phyloP scores from a whole-genome alignment of 2,797 vertebrate genomes.

The Chromis chromis region DNA sequence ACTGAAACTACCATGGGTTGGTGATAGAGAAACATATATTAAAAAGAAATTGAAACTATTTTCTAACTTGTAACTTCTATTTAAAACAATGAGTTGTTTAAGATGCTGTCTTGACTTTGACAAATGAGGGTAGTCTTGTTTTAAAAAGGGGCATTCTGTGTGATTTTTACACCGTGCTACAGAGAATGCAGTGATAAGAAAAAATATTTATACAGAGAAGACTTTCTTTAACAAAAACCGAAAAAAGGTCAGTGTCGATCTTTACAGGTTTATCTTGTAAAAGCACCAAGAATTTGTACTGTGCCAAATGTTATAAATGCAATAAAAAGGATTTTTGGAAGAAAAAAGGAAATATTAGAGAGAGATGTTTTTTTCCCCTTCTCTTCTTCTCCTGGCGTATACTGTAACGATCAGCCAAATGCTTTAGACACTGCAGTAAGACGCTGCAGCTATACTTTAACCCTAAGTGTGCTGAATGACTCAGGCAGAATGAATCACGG shows the following conservation, averaged over 20 bases:
- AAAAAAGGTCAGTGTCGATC: constrained; percentile 87
- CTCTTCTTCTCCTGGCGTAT: constrained; percentile 76
- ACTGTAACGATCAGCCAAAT: constrained; percentile 85
- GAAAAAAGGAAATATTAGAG: constrained; percentile 76
- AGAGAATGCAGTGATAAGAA: constrained; percentile 86
- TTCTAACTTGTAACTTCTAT: constrained; percentile 98
- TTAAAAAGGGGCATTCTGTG: constrained; percentile 87
- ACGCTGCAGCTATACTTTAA: constrained; percentile 91
- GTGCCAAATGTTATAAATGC: constrained; percentile 96
- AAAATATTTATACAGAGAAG: constrained; percentile 90
- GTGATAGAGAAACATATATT: constrained; percentile 93
- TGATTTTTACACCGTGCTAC: constrained; percentile 89
- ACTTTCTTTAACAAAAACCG: constrained; percentile 88
- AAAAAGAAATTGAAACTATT: constrained; percentile 93
- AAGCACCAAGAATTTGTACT: constrained; percentile 94
- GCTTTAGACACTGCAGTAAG: constrained; percentile 91
- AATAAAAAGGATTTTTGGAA: constrained; percentile 93
- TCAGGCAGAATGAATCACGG: constrained; percentile 71
- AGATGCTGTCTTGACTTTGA: constrained; percentile 88
- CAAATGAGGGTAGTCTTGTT: constrained; percentile 87
- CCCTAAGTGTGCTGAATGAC: constrained; percentile 81
- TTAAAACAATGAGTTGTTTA: constrained; percentile 89
- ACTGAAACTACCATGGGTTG: constrained; percentile 91
- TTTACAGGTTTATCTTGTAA: constrained; percentile 94
- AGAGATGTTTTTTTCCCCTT: constrained; percentile 72